A percentile compares a stretch with the other conserved stretches of the same genome.
Evolutionary conservation across 1,140 invertebrate species (phyloP).

Genomic region (Stenopsyche tienmushanensis): DNA sequence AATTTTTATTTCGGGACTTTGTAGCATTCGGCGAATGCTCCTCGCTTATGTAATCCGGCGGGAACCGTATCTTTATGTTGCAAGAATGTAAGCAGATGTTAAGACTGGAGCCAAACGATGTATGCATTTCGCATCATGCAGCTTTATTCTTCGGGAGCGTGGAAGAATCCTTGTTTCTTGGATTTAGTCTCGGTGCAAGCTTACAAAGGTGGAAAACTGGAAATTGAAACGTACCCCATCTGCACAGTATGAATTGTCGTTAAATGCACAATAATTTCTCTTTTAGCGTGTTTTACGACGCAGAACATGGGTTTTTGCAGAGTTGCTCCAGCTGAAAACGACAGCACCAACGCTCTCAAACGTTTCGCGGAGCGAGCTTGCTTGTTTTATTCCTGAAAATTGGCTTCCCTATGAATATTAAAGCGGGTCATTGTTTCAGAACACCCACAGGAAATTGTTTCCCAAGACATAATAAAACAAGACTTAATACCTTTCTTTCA

Average conservation of each 20-base stretch:
- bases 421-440: neutral
- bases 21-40: too few relatives aligned
- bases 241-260: neutral
- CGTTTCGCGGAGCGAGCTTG: neutral
- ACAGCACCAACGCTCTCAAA: neutral
- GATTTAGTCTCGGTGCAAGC: too few relatives aligned
- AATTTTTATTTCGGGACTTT: too few relatives aligned
- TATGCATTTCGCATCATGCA: too few relatives aligned
- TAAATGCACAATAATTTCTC: conserved; percentile 28
- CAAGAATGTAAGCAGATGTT: too few relatives aligned
- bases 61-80: too few relatives aligned
- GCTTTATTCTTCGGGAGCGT: neutral
- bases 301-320: conserved; percentile 14
- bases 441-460: too few relatives aligned
- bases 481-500: too few relatives aligned
- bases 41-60: too few relatives aligned
- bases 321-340: conserved; percentile 10
- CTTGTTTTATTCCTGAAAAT: conserved; percentile 23
- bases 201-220: too few relatives aligned
- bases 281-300: conserved; percentile 26
- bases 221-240: neutral
- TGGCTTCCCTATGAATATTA: conserved; percentile 17
- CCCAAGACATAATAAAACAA: too few relatives aligned
- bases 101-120: too few relatives aligned
- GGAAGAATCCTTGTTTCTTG: neutral